Evolutionary conservation across 2,113 vertebrate genomes (phyloP).

Genomic region (Podocnemis expansa): DNA sequence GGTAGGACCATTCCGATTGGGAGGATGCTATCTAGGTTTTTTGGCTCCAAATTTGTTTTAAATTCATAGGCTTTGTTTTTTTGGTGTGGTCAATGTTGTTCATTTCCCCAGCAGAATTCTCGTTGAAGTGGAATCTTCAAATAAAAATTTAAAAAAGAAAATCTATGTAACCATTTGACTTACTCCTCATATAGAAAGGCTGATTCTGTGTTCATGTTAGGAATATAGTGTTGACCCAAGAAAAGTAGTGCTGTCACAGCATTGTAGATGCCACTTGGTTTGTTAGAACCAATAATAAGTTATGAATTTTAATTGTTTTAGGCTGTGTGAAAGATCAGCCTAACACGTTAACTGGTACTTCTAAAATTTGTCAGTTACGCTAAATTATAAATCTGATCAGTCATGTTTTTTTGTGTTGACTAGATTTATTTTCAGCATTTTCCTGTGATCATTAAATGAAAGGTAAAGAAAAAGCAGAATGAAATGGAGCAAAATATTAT

Average conservation of each 20-base stretch:
- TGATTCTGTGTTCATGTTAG: not conserved
- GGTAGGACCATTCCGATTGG: not conserved
- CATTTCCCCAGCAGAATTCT: not conserved
- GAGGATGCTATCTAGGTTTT: not conserved
- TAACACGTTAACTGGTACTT: not conserved
- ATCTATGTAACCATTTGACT: not conserved
- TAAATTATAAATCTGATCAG: not conserved
- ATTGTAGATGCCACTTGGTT: not conserved
- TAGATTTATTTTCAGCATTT: not conserved
- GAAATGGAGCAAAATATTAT: not conserved
- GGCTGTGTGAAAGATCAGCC: not conserved
- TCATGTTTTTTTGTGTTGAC: not conserved
- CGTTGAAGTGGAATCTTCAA: not conserved
- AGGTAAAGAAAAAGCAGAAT: not conserved
- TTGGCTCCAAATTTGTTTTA: not conserved
- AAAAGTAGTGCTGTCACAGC: not conserved
- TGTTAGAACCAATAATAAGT: not conserved
- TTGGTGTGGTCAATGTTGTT: not conserved
- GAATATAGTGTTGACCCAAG: not conserved
- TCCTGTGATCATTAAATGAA: not conserved
- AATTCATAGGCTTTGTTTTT: not conserved
- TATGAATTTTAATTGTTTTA: not conserved
- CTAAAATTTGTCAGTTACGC: not conserved
- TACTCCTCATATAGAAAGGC: not conserved
- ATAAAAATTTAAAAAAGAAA: not conserved